Percentiles rank a stretch among this genome's conserved stretches.
Evolutionary conservation across 2,797 vertebrate genomes (phyloP).

Genomic region (Anolis apletophallus): DNA sequence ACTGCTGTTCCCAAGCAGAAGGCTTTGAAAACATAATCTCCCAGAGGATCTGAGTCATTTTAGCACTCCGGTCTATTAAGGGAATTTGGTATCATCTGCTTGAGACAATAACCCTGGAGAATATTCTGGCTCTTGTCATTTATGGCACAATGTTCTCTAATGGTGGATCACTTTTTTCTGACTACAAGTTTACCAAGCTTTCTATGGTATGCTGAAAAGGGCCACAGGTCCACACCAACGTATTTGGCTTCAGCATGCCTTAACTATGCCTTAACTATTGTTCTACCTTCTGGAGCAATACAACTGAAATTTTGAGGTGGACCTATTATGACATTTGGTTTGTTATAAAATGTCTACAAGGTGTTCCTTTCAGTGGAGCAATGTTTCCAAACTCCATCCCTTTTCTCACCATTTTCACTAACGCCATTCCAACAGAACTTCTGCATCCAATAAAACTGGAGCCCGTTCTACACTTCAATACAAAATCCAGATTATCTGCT

Average conservation of each 20-base stretch:
- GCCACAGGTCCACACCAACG: background rate
- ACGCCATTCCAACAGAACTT: background rate
- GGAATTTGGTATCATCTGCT: background rate
- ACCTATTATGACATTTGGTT: background rate
- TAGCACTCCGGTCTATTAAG: conserved; percentile 2
- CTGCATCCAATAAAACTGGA: background rate
- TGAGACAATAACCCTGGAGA: background rate
- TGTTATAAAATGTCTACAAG: background rate
- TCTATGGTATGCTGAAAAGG: background rate
- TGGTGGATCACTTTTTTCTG: too few relatives aligned
- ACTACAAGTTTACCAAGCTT: background rate
- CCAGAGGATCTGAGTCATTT: conserved; percentile 10
- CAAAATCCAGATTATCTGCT: too few relatives aligned
- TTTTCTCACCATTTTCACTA: background rate
- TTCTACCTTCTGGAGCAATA: background rate
- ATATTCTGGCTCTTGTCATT: background rate
- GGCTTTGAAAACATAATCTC: conserved; percentile 10
- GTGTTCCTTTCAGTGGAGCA: background rate
- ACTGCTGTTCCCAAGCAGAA: background rate
- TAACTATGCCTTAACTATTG: background rate
- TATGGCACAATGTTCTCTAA: background rate
- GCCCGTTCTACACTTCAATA: too few relatives aligned
- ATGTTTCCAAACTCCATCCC: background rate
- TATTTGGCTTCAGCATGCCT: background rate
- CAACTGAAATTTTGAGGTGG: background rate